Base-by-base conservation (phyloP, 2,888 invertebrate genomes). In the Electrophaes corylata region DNA sequence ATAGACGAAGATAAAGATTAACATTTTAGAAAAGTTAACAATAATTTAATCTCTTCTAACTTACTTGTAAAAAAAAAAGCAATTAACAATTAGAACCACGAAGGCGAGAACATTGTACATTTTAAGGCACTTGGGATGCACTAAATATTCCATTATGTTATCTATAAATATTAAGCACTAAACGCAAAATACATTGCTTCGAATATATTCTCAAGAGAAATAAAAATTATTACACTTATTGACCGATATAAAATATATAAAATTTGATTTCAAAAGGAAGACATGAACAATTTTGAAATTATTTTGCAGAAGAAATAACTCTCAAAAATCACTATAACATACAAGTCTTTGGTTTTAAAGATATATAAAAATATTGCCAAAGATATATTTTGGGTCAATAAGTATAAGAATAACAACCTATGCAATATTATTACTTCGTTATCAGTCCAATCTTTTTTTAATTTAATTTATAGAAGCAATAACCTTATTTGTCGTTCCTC, bases 11-110 rank as follows among this genome's bases (percentile, higher is more conserved):
- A 83, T 83, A 86, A 83, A 82, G 81, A 86, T 86, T 87, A 89
- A 89, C 83, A 86, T 88, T 84, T 67, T 79, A 88, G 88, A 81
- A 86, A 87, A 89, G 84, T 91, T 89, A 91, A 91, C 90, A 91
- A 91, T 91, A 90, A 90, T 90, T 91, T 91, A 91, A 90, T 91
- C 89, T 91, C 88, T 81, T 87, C 86, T 87, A 87, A 81, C 83
- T 84, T 84, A 83, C 78, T 81, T 81, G 73, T 66, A 78, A 29
- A 78, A 76, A 29, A 78, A 76, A 80, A 87, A 88, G 84, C 85
- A 83, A 73, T 82, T 86, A 90, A 90, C 88, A 89, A 79, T 84
- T 18, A 89, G 86, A 86, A 89, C 86, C 91, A 84, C 80, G 77
- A 81, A 77, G 74, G 78, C 80, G 76, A 80, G 81, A 84, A 85